Base-by-base conservation (phyloP, 2,888 invertebrate species). In the Tipula confusa region DNA sequence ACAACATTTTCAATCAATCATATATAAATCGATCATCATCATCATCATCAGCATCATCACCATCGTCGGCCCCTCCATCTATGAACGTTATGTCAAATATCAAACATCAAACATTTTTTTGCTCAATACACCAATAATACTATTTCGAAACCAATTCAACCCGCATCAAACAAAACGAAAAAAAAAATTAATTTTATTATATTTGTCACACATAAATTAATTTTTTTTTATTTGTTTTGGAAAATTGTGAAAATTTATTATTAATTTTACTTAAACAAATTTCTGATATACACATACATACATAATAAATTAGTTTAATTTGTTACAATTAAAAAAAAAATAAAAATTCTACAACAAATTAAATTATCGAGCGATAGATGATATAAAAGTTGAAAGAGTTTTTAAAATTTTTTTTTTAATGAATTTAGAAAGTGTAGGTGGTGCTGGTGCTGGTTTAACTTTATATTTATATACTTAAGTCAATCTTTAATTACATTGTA, bases 11-110 rank as follows among this genome's bases (percentile, higher is more conserved):
- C 64, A 64, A 64, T 64, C 64, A 64, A 64, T 64, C 64, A 64
- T 64, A 64, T 64, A 64, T 64, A 64, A 64, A 64, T 64, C 64
- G 64, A 64, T 64, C 64, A 64, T 64, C 43, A 43, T 43, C 64
- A 64, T 64, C 64, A 64, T 24, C 24, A n/a, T n/a, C n/a, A n/a
- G n/a, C n/a, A 64, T 64, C 64, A 64, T 64, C 43, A 43, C 15
- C 64, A 64, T 64, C 64, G 24, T 24, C 24, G n/a, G n/a, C n/a
- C n/a, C n/a, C n/a, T n/a, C n/a, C n/a, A n/a, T n/a, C 24, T 64
- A 64, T 18, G 9, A 9, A 43, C 43, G 15, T 18, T 24, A 9
- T 64, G 33, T 33, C n/a, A 43, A 43, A 15, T 18, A 64, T 64
- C 64, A 24, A 64, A 64, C 64, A 64, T 64, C 64, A 24, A 24